Evolutionary conservation across 2,113 vertebrate species (phyloP).

Genomic region (Trinectes maculatus): DNA sequence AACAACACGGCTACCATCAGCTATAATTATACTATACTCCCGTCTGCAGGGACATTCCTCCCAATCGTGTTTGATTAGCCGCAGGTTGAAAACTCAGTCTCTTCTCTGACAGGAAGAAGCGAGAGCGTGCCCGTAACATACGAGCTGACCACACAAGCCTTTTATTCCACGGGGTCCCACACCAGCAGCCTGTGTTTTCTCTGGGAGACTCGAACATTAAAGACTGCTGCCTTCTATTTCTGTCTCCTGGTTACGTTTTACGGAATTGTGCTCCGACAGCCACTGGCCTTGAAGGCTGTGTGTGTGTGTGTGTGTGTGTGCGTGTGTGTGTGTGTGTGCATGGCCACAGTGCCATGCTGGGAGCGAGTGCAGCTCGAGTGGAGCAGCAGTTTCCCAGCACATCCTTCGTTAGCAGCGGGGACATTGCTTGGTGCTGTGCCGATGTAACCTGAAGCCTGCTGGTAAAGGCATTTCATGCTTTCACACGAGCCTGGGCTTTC

Average conservation of each 20-base stretch:
- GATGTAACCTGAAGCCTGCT: constrained; percentile 75
- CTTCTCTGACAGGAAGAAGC: constrained; percentile 30
- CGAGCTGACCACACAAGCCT: constrained; percentile 61
- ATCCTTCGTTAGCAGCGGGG: constrained; percentile 66
- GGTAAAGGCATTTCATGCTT: constrained; percentile 73
- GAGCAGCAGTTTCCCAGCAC: constrained; percentile 66
- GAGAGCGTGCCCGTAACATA: constrained; percentile 42
- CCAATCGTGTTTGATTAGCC: constrained; percentile 57
- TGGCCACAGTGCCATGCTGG: constrained; percentile 42
- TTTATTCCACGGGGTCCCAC: constrained; percentile 64
- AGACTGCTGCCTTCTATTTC: constrained; percentile 71
- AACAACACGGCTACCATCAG: constrained; percentile 21
- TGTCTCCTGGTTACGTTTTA: constrained; percentile 70
- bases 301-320: constrained; percentile 27
- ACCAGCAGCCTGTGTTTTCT: constrained; percentile 60
- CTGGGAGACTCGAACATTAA: constrained; percentile 63
- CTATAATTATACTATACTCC: constrained; percentile 47
- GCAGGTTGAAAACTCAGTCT: constrained; percentile 52
- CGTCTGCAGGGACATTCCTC: constrained; percentile 44
- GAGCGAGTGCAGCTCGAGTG: constrained; percentile 52
- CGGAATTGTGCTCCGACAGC: constrained; percentile 53
- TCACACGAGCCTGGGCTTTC: constrained; percentile 52
- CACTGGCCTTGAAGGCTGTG: constrained; percentile 2
- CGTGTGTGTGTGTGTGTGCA: constrained; percentile 18
- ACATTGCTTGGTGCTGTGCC: constrained; percentile 70